These are phyloP conservation scores for Centropyge bicolor DNA, from an alignment of 2,797 vertebrate genomes.

Conservation along the genomic window DNA sequence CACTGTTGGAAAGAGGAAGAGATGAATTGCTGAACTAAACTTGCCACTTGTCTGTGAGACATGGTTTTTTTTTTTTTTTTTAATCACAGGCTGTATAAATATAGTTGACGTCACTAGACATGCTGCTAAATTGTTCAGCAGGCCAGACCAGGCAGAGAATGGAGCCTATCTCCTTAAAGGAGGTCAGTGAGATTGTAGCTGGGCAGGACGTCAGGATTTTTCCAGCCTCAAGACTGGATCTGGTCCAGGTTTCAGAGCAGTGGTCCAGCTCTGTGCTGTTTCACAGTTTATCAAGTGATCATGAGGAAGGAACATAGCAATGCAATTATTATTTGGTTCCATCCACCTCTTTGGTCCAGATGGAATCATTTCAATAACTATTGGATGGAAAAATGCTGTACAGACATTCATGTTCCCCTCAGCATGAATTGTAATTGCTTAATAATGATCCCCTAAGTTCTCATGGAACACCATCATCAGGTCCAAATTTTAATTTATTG, in stretches of 20 bases:
- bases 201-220: slow-evolving; percentile 4
- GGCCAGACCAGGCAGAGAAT: neutral
- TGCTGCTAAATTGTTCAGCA: neutral
- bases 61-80: neutral
- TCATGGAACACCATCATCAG: too few species aligned
- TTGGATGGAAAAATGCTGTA: too few species aligned
- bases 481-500: too few species aligned
- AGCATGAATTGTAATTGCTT: too few species aligned
- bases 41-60: neutral
- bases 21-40: neutral
- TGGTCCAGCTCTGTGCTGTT: neutral
- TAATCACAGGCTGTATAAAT: neutral
- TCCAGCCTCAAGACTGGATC: neutral
- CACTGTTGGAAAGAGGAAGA: too few species aligned
- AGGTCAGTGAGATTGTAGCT: neutral
- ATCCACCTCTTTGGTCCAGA: too few species aligned
- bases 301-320: neutral
- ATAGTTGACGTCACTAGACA: too few species aligned
- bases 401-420: too few species aligned
- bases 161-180: neutral
- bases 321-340: neutral
- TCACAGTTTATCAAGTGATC: neutral
- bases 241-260: neutral
- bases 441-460: too few species aligned
- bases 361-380: too few species aligned